Evolutionary conservation across 2,888 invertebrate species (phyloP).

Genomic region (Rhagium mordax): DNA sequence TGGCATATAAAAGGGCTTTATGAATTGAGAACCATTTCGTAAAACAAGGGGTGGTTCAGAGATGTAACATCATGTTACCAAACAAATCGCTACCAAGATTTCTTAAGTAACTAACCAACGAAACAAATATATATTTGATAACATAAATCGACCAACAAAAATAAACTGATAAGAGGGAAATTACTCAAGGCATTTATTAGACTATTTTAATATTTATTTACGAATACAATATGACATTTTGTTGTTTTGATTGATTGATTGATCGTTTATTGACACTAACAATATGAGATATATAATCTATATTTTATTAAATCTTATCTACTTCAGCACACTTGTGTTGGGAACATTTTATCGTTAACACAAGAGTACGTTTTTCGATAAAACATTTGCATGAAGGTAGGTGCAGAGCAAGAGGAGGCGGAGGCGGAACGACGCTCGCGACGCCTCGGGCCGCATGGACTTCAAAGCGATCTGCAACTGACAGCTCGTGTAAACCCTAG

Average conservation of each 20-base stretch:
- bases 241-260: slow-evolving; percentile 49
- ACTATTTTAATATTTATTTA: slow-evolving; percentile 42
- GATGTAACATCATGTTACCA: background rate
- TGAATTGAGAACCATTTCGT: background rate
- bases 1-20: too few species aligned
- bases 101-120: background rate
- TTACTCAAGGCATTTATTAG: slow-evolving; percentile 34
- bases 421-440: slow-evolving; percentile 50
- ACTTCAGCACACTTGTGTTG: slow-evolving; percentile 6
- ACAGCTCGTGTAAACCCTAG: slow-evolving; percentile 60
- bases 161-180: slow-evolving; percentile 38
- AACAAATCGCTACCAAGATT: slow-evolving; percentile 3
- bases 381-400: slow-evolving; percentile 4
- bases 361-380: slow-evolving; percentile 3
- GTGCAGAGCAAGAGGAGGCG: slow-evolving; percentile 24
- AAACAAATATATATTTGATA: slow-evolving; percentile 10
- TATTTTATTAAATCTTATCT: slow-evolving; percentile 34
- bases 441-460: slow-evolving; percentile 54
- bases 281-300: slow-evolving; percentile 32
- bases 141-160: slow-evolving; percentile 20
- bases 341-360: background rate
- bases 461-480: slow-evolving; percentile 63
- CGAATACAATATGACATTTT: slow-evolving; percentile 45
- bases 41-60: background rate
- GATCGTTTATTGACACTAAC: slow-evolving; percentile 41